Conservation (phyloP, 2,113 vertebrate species). For the Rhabdornis inornatus region DNA sequence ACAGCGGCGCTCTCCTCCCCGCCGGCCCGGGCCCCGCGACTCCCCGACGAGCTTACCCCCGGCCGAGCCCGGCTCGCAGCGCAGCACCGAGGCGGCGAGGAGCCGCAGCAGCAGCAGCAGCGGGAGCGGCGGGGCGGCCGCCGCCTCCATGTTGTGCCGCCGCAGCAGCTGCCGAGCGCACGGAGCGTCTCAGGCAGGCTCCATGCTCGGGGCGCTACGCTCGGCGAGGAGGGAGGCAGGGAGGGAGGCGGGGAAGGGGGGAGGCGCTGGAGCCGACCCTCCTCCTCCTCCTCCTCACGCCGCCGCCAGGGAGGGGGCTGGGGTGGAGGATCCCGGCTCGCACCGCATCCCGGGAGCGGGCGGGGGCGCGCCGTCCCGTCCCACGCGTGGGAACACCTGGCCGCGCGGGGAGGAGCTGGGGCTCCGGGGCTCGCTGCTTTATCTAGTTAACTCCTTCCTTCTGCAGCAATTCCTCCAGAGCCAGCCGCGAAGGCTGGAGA, state of each 20-base stretch:
- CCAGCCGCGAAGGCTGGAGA: background rate
- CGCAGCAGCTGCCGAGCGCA: constrained; percentile 54
- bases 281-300: background rate
- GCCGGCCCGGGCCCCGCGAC: background rate
- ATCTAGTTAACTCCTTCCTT: background rate
- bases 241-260: constrained; percentile 17
- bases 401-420: background rate
- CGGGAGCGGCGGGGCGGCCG: constrained; percentile 1
- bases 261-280: constrained; percentile 5
- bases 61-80: constrained; percentile 8
- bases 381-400: background rate
- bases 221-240: background rate
- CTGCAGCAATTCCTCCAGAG: background rate
- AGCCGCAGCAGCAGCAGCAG: constrained; percentile 46
- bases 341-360: background rate
- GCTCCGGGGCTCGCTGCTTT: background rate
- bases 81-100: constrained; percentile 33
- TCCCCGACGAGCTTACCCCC: constrained; percentile 4
- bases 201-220: constrained; percentile 58
- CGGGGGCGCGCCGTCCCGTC: background rate
- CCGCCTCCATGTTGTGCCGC: constrained; percentile 67
- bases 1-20: background rate
- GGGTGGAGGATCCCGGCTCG: background rate
- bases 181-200: constrained; percentile 55
- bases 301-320: background rate